Conservation (phyloP, 2,888 invertebrate genomes). For the Celastrina argiolus region DNA sequence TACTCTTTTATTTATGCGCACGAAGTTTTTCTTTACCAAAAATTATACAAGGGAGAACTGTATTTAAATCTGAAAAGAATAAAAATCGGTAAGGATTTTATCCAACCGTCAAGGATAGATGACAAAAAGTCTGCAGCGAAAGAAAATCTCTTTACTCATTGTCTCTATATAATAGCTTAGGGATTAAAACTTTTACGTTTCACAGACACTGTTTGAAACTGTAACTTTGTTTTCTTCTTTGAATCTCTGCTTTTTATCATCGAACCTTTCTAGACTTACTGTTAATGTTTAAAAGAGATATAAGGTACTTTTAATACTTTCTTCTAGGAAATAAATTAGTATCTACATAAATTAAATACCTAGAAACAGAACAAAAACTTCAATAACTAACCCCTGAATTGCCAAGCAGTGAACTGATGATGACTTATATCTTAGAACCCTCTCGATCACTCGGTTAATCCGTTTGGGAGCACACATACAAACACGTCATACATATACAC, state of each 20-base stretch:
- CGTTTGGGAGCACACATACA: too few species aligned
- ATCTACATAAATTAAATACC: too few species aligned
- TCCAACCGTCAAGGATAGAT: not conserved
- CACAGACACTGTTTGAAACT: slow-evolving; percentile 18
- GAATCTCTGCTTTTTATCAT: slow-evolving; percentile 15
- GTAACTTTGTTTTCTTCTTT: slow-evolving; percentile 19
- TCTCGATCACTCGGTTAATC: too few species aligned
- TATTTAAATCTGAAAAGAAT: too few species aligned
- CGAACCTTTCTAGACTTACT: not conserved
- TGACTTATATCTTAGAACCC: too few species aligned
- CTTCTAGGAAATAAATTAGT: too few species aligned
- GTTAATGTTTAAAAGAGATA: not conserved
- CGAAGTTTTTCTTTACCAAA: too few species aligned
- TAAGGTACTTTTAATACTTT: not conserved
- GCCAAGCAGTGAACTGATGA: too few species aligned
- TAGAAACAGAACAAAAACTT: too few species aligned
- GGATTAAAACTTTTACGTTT: slow-evolving; percentile 21
- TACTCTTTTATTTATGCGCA: too few species aligned
- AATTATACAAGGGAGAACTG: not conserved
- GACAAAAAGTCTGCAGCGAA: not conserved
- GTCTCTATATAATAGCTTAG: slow-evolving; percentile 15
- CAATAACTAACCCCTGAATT: too few species aligned
- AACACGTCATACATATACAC: too few species aligned
- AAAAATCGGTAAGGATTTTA: not conserved
- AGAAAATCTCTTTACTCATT: slow-evolving; percentile 18